These are phyloP conservation scores for Spodoptera littoralis DNA, from an alignment of 2,888 invertebrate genomes.

Conservation along the genomic window DNA sequence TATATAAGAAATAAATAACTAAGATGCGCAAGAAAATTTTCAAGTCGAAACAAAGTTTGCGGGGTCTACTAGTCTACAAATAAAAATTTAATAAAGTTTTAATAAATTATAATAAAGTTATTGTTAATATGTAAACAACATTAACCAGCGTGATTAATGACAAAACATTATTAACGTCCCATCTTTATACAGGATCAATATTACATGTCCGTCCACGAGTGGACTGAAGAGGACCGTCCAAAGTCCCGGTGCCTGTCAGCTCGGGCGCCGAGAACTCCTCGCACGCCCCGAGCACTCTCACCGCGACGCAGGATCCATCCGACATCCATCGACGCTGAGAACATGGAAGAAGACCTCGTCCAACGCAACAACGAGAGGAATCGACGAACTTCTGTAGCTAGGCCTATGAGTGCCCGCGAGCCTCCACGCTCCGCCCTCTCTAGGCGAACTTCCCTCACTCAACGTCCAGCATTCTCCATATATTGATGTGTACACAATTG, in stretches of 20 bases:
- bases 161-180: slow-evolving; percentile 7
- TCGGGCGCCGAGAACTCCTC: slow-evolving; percentile 73
- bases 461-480: slow-evolving; percentile 82
- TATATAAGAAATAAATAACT: no score
- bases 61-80: no score
- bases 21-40: no score
- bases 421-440: slow-evolving; percentile 74
- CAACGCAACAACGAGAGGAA: slow-evolving; percentile 76
- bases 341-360: slow-evolving; percentile 65
- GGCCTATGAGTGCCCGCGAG: slow-evolving; percentile 78
- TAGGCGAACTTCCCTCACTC: slow-evolving; percentile 77
- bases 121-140: no score
- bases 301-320: slow-evolving; percentile 66
- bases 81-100: no score
- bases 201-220: slow-evolving; percentile 77
- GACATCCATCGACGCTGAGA: background rate
- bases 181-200: slow-evolving; percentile 74
- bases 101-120: no score
- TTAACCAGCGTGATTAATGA: background rate
- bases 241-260: slow-evolving; percentile 80
- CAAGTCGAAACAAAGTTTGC: no score
- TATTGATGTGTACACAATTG: slow-evolving; percentile 64
- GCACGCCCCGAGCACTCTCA: slow-evolving; percentile 69
- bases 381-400: slow-evolving; percentile 70
- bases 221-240: slow-evolving; percentile 77